phyloP scores from a whole-genome alignment of 2,113 vertebrate species.

The Rhodinocichla rosea region DNA sequence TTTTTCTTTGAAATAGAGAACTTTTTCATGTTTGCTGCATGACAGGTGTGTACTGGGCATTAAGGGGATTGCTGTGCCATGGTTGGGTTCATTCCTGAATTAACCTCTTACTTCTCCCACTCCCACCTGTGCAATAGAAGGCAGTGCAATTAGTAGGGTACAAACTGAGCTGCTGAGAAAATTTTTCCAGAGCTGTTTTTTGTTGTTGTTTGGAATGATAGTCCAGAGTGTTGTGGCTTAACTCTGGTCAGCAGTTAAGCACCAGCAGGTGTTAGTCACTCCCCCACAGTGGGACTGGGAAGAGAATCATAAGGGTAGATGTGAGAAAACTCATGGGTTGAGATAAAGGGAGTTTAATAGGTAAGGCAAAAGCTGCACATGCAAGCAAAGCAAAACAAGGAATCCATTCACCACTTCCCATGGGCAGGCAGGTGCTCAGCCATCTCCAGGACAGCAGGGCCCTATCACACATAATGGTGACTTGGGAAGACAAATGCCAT shows the following conservation, averaged over 20 bases:
- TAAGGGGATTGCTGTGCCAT: neutral
- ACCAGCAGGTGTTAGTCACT: neutral
- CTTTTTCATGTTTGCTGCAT: neutral
- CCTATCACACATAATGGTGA: rapidly evolving
- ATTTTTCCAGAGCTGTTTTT: neutral
- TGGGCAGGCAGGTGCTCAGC: neutral
- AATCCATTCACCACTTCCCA: neutral
- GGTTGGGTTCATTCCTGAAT: neutral
- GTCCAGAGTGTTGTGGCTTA: neutral
- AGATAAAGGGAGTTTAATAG: neutral
- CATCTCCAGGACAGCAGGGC: neutral
- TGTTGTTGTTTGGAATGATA: neutral
- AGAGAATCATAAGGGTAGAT: neutral
- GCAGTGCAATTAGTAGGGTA: neutral
- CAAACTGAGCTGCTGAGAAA: neutral
- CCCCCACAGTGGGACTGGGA: rapidly evolving
- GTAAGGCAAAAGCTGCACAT: rapidly evolving
- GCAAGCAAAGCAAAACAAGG: neutral
- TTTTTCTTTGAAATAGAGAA: neutral
- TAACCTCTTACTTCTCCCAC: neutral
- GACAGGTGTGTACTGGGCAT: neutral
- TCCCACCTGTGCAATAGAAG: neutral
- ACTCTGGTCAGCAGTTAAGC: neutral
- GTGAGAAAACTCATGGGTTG: neutral
- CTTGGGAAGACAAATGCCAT: neutral